phyloP scores from a whole-genome alignment of 1,140 invertebrate genomes.

The Archivesica marissinica region DNA sequence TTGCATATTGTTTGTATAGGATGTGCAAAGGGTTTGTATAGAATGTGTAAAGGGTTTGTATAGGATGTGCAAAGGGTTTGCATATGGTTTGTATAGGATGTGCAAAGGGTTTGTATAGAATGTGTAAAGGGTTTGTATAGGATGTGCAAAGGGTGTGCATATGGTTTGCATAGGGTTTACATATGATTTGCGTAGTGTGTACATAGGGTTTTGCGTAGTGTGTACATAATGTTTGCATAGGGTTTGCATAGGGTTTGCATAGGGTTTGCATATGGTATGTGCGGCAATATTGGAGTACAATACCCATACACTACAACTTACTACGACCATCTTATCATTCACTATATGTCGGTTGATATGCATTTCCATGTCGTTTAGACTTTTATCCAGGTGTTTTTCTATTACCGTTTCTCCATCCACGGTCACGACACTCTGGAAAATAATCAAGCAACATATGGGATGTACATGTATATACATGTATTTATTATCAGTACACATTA shows the following conservation, averaged over 20 bases:
- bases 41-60: too few species aligned
- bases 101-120: too few species aligned
- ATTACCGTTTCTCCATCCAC: constrained; percentile 62
- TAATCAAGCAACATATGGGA: background rate
- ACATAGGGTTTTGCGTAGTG: background rate
- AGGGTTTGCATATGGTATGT: background rate
- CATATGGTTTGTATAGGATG: too few species aligned
- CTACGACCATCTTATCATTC: constrained; percentile 67
- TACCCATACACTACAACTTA: background rate
- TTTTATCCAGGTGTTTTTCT: constrained; percentile 65
- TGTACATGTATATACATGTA: too few species aligned
- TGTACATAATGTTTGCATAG: background rate
- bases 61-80: too few species aligned
- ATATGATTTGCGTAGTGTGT: too few species aligned
- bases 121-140: too few species aligned
- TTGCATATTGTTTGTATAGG: too few species aligned
- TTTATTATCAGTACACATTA: too few species aligned
- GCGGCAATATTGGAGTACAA: background rate
- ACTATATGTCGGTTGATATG: constrained; percentile 62
- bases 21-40: too few species aligned
- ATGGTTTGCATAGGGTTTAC: too few species aligned
- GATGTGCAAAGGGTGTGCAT: too few species aligned
- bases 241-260: background rate
- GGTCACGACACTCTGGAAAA: constrained; percentile 42
- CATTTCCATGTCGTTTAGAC: constrained; percentile 64